Evolutionary conservation across 2,888 invertebrate species (phyloP).

Genomic region (Scaptomyza reducta): DNA sequence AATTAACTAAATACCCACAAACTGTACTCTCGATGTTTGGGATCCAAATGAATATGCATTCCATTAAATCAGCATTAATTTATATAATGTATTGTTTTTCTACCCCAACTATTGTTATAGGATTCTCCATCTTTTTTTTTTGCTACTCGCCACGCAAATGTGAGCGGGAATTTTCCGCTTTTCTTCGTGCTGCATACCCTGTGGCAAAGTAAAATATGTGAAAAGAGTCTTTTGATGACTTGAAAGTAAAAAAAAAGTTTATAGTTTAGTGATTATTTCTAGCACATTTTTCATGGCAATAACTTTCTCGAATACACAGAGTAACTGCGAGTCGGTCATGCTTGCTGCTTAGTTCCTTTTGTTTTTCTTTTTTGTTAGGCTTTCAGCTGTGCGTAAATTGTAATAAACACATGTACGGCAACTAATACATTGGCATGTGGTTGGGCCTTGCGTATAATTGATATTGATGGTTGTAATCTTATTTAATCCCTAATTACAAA

Average conservation of each 20-base stretch:
- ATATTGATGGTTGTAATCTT: constrained; percentile 79
- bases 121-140: too few species aligned
- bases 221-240: not conserved
- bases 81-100: constrained; percentile 72
- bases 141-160: too few species aligned
- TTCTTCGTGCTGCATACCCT: constrained; percentile 3
- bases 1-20: constrained; percentile 74
- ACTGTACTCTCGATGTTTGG: constrained; percentile 32
- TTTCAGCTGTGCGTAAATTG: constrained; percentile 60
- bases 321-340: constrained; percentile 1
- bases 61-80: constrained; percentile 79
- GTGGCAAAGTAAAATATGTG: not conserved
- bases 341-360: not conserved
- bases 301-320: not conserved
- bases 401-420: constrained; percentile 61
- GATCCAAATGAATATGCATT: constrained; percentile 75
- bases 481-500: constrained; percentile 80
- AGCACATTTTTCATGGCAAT: not conserved
- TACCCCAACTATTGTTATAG: constrained; percentile 27
- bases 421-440: constrained; percentile 59
- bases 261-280: too few species aligned
- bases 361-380: constrained; percentile 25
- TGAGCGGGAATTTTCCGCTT: not conserved
- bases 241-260: too few species aligned
- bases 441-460: constrained; percentile 64